Evolutionary conservation across 2,113 vertebrate species (phyloP).

Genomic region (Gasterosteus aculeatus): DNA sequence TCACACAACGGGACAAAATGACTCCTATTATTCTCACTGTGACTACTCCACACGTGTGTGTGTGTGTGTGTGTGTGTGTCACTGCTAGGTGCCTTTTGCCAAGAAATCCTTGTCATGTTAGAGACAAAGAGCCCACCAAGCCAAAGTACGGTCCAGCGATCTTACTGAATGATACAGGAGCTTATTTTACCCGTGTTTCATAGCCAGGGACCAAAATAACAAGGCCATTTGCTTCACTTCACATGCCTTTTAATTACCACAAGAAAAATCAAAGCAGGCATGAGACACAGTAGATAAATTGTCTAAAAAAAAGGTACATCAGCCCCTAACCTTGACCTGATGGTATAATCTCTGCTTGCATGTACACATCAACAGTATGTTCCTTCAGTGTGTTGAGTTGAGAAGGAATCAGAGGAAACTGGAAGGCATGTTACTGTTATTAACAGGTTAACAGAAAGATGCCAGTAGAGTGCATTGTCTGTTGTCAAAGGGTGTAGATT

Average conservation of each 20-base stretch:
- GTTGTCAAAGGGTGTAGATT: not conserved
- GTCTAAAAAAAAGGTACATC: not conserved
- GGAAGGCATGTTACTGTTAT: not conserved
- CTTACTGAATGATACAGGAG: slow-evolving; percentile 47
- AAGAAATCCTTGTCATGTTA: slow-evolving; percentile 45
- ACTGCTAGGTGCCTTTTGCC: slow-evolving; percentile 37
- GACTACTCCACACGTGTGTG: slow-evolving; percentile 45
- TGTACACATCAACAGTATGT: not conserved
- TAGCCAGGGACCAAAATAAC: slow-evolving; percentile 28
- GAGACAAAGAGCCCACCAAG: slow-evolving; percentile 37
- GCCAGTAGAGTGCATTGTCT: not conserved
- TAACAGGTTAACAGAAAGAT: not conserved
- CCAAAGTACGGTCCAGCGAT: slow-evolving; percentile 37
- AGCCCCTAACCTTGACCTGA: not conserved
- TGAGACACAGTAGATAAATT: not conserved
- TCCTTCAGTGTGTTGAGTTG: not conserved
- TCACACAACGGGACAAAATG: slow-evolving; percentile 64
- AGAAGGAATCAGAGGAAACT: not conserved
- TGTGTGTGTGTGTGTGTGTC: slow-evolving; percentile 45
- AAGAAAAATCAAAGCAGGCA: slow-evolving; percentile 48
- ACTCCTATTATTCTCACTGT: slow-evolving; percentile 66
- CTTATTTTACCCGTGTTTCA: slow-evolving; percentile 40
- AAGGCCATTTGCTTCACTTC: slow-evolving; percentile 15
- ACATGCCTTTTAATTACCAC: slow-evolving; percentile 39
- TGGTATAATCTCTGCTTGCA: not conserved